These are phyloP conservation scores for Oxytorus armatus DNA, from an alignment of 2,888 invertebrate species.

Conservation along the genomic window DNA sequence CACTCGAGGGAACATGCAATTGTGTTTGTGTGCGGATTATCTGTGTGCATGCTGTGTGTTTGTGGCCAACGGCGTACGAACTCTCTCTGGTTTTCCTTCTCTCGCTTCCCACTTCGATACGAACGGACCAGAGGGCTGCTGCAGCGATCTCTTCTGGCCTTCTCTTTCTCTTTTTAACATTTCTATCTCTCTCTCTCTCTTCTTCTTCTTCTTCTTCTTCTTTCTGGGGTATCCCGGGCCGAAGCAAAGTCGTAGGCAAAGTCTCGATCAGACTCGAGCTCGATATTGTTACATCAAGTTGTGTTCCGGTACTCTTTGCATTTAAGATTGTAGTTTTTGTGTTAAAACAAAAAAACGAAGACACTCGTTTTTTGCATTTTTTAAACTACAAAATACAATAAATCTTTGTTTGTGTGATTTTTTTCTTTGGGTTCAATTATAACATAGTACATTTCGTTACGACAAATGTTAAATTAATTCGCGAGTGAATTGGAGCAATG, in stretches of 20 bases:
- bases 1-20: slow-evolving; percentile 50
- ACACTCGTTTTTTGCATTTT: slow-evolving; percentile 15
- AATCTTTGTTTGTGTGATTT: no score
- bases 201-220: slow-evolving; percentile 31
- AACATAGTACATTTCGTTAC: no score
- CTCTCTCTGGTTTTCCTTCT: slow-evolving; percentile 34
- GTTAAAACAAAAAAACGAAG: slow-evolving; percentile 12
- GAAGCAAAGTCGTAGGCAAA: slow-evolving; percentile 63
- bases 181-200: slow-evolving; percentile 34
- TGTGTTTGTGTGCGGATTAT: slow-evolving; percentile 27
- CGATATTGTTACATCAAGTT: slow-evolving; percentile 51
- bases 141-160: slow-evolving; percentile 46
- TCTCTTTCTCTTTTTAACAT: slow-evolving; percentile 21
- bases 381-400: no score
- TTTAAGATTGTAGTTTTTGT: no score
- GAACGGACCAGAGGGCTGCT: slow-evolving; percentile 35
- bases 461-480: no score
- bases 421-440: no score
- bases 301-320: slow-evolving; percentile 46
- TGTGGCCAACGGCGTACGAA: slow-evolving; percentile 19
- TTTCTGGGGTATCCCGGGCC: slow-evolving; percentile 48
- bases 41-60: slow-evolving; percentile 7
- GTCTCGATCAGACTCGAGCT: slow-evolving; percentile 54
- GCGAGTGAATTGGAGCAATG: no score
- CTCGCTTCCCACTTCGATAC: slow-evolving; percentile 43